Conservation (phyloP, 1,140 invertebrate species). For the Meteorus sp. region DNA sequence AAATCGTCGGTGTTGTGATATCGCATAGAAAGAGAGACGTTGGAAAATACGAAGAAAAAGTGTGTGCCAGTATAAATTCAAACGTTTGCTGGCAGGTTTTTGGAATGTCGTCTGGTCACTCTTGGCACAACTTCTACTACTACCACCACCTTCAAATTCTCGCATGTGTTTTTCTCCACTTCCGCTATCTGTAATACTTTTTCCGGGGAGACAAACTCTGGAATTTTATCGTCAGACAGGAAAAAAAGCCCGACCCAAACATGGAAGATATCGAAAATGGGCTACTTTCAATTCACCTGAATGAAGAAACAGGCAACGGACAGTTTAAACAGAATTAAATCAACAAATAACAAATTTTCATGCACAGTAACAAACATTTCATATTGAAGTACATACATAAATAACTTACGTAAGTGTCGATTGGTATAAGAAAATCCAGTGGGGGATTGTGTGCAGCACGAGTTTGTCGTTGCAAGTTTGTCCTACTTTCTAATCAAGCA, state of each 20-base stretch:
- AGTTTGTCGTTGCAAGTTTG: constrained; percentile 41
- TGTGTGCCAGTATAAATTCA: too few species aligned
- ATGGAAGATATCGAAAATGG: neutral
- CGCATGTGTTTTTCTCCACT: constrained; percentile 3
- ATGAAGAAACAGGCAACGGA: too few species aligned
- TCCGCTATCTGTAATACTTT: constrained; percentile 2
- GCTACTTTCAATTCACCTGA: too few species aligned
- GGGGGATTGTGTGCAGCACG: constrained; percentile 36
- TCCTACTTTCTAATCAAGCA: constrained; percentile 57
- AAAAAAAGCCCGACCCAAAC: too few species aligned
- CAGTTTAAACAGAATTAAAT: neutral
- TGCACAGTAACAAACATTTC: neutral
- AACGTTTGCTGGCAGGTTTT: constrained; percentile 9
- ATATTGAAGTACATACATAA: neutral
- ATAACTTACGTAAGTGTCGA: constrained; percentile 41
- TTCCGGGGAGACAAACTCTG: neutral
- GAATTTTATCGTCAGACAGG: neutral
- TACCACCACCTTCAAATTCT: too few species aligned
- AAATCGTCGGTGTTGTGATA: neutral
- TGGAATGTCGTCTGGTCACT: constrained; percentile 18
- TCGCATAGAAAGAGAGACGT: neutral
- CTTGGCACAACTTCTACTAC: constrained; percentile 11
- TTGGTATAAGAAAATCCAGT: constrained; percentile 36
- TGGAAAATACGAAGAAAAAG: neutral
- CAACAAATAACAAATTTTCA: neutral